phyloP scores from a whole-genome alignment of 2,888 invertebrate genomes.

The Metacarcinus magister region DNA sequence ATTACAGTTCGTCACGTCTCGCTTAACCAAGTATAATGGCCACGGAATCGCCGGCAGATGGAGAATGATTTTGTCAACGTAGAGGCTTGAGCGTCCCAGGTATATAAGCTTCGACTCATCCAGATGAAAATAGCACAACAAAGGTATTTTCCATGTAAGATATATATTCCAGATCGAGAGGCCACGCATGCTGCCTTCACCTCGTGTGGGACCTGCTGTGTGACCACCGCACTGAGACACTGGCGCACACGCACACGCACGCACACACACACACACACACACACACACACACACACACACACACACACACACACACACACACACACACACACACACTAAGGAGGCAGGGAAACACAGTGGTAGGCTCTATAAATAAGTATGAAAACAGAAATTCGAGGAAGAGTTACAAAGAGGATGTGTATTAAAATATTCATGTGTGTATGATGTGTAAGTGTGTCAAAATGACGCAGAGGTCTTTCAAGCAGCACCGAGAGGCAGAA shows the following conservation, averaged over 20 bases:
- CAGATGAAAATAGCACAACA: slow-evolving; percentile 39
- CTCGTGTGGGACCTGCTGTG: background rate
- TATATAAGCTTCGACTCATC: slow-evolving; percentile 41
- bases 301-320: slow-evolving; percentile 44
- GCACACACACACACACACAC: slow-evolving; percentile 17
- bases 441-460: background rate
- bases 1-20: slow-evolving; percentile 67
- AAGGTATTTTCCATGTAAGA: slow-evolving; percentile 43
- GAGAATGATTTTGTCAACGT: slow-evolving; percentile 53
- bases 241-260: background rate
- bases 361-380: background rate
- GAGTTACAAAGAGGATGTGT: background rate
- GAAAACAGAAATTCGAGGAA: background rate
- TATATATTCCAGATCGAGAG: slow-evolving; percentile 17
- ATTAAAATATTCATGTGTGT: background rate
- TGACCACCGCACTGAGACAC: background rate
- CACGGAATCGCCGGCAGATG: slow-evolving; percentile 56
- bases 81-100: slow-evolving; percentile 36
- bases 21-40: slow-evolving; percentile 69
- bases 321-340: background rate
- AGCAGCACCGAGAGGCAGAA: background rate
- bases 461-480: background rate
- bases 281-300: slow-evolving; percentile 48
- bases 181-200: background rate
- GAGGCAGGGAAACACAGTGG: background rate